Evolutionary conservation across 1,140 invertebrate genomes (phyloP), one percentile per base, ranked within the genome.

Genomic region (Holcopasites calliopsidis): DNA sequence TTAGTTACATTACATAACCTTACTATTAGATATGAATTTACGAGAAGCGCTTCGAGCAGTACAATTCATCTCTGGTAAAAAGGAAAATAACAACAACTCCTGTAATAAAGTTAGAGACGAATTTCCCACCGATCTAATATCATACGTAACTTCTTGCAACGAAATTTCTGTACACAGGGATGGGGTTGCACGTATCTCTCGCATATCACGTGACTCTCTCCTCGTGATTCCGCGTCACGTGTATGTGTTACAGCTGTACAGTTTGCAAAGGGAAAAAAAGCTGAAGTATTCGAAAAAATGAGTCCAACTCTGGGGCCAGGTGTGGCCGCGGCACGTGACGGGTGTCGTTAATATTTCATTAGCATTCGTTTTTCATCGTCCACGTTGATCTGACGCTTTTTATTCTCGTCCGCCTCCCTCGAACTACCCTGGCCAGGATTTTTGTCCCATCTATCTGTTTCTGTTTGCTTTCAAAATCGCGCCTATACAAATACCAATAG

Each of bases 321-420:
- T 76, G 65, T 64, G 40, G 28, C 64, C 64, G n/a, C 35, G 80
- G 81, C 87, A 87, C 87, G 87, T 89, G 87, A 87, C 86, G 85
- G 84, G 87, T 85, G 84, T 88, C 87, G 87, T 89, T 88, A 89
- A 89, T 89, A 88, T 89, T 89, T 88, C 87, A 89, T 89, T 89
- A 89, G 85, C 85, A 87, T 89, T 87, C 87, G 86, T 86, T 86
- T 84, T 83, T 79, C 81, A 77, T 77, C 64, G 72, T 52, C 33
- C 64, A 66, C 47, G 23, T 72, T 57, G 68, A 83, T 68, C 80
- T 64, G 66, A 31, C 23, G 73, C 52, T 80, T 64, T 84, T 84
- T 77, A 13, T n/a, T 84, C 50, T 62, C 47, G 47, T 47, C 50
- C 60, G 33, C 42, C 79, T 55, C 44, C 35, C 11, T 52, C 23